Conservation (phyloP, 2,113 vertebrate species). For the Notarius lentiginosus region DNA sequence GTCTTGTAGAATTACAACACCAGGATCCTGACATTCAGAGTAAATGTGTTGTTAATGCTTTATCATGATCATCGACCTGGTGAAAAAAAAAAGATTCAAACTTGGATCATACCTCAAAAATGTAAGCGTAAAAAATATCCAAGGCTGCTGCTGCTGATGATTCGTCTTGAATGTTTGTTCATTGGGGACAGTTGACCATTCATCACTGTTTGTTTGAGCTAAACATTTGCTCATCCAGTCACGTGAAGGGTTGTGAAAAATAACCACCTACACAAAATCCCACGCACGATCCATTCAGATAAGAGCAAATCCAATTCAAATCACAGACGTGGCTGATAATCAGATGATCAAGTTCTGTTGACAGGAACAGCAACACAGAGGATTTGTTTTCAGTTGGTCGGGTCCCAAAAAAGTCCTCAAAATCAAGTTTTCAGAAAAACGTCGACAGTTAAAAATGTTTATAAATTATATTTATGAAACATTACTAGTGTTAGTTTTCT, state of each 20-base stretch:
- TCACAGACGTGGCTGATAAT: too few species aligned
- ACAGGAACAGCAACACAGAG: too few species aligned
- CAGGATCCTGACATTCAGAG: background rate
- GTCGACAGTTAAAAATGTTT: too few species aligned
- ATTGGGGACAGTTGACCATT: background rate
- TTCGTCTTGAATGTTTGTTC: background rate
- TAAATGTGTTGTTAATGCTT: background rate
- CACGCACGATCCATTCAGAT: background rate
- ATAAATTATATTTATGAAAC: too few species aligned
- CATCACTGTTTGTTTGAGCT: slow-evolving; percentile 40
- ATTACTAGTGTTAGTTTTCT: background rate
- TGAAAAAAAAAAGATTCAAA: background rate
- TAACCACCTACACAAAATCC: background rate
- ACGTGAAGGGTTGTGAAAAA: slow-evolving; percentile 10
- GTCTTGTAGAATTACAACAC: background rate
- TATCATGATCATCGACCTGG: background rate
- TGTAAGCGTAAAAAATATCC: background rate
- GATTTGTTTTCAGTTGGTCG: too few species aligned
- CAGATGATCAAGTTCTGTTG: too few species aligned
- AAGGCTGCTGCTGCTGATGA: background rate
- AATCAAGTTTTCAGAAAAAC: too few species aligned
- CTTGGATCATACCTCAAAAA: background rate
- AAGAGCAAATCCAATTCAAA: too few species aligned
- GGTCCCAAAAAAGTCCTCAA: too few species aligned
- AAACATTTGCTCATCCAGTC: slow-evolving; percentile 39